Percentiles rank a stretch among this genome's conserved stretches.
These are phyloP conservation scores for Torymus auratus DNA, from an alignment of 2,888 invertebrate species.

Conservation along the genomic window DNA sequence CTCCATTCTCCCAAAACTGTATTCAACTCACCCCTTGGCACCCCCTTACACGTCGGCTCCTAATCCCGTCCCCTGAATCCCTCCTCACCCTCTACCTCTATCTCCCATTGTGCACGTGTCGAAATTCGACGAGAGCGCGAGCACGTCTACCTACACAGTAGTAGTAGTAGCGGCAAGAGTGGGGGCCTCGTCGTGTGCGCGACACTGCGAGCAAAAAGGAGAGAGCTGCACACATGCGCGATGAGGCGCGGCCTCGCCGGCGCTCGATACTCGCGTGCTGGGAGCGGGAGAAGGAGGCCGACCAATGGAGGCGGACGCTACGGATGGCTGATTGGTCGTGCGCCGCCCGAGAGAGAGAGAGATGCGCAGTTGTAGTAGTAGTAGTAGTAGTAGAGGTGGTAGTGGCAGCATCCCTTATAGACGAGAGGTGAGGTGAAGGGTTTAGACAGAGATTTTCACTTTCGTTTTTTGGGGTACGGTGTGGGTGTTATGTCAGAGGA, in stretches of 20 bases:
- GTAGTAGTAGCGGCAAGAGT: background rate
- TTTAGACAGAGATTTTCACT: no score
- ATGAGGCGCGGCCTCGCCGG: conserved; percentile 73
- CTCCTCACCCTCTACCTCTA: background rate
- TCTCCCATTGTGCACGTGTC: conserved; percentile 36
- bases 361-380: no score
- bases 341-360: conserved; percentile 43
- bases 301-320: conserved; percentile 73
- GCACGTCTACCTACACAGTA: background rate
- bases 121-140: conserved; percentile 27
- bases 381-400: no score
- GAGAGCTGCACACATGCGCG: conserved; percentile 24
- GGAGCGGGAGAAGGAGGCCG: conserved; percentile 58
- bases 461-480: no score
- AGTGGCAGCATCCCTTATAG: no score
- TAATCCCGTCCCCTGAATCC: background rate
- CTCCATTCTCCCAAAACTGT: no score
- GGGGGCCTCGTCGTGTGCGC: background rate
- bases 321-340: conserved; percentile 71
- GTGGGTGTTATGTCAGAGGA: no score
- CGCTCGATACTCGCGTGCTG: conserved; percentile 73
- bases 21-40: no score
- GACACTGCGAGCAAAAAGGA: background rate
- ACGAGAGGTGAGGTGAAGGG: no score
- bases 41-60: background rate